Base-by-base conservation (phyloP, 2,888 invertebrate species). In the Tetrapedia diversipes region DNA sequence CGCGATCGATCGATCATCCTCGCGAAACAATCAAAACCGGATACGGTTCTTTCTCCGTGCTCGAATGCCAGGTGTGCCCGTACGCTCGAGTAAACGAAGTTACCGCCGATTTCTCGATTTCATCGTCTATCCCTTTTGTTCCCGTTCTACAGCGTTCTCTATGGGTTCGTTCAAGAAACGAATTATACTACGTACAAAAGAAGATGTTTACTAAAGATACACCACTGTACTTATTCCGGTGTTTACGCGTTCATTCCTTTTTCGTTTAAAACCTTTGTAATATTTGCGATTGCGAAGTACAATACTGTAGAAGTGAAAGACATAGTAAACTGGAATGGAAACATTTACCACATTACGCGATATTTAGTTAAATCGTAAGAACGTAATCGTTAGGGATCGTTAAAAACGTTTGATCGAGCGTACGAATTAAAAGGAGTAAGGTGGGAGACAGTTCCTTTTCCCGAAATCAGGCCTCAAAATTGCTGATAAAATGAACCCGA, bases 41-140 rank as follows among this genome's bases (percentile, higher is more conserved):
- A 63, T 41, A 45, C 47, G 49, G 29, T 45, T 64, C 74, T 82
- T 82, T 79, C 82, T 79, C 82, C 82, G 82, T 79, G 82, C 82
- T 51, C 47, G 43, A 66, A 54, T 66, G 75, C 49, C 69, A 34
- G 67, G 51, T 65, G 61, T 39, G 29, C 43, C 41, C 19, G 60
- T 41, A 61, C 57, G 77, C 56, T 60, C 63, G 60, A 67, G 24
- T 54, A 41, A 77, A 64, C 16, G n/a, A 11, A 68, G 19, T 59
- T 34, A 2, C 32, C 19, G 14, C 22, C 39, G 47, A 49, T 16
- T 60, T n/a, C 11, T 8, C 43, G 4, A 1, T 27, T 14, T 45
- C 29, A 0, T 14, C 11, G 16, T 8, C 3, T 43, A 4, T 43
- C 11, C 2, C 3, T 43, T 19, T 43, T 2, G 4, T 10, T 19